These are phyloP conservation scores for Sebastiscus tertius DNA, from an alignment of 2,797 vertebrate genomes.

Conservation along the genomic window DNA sequence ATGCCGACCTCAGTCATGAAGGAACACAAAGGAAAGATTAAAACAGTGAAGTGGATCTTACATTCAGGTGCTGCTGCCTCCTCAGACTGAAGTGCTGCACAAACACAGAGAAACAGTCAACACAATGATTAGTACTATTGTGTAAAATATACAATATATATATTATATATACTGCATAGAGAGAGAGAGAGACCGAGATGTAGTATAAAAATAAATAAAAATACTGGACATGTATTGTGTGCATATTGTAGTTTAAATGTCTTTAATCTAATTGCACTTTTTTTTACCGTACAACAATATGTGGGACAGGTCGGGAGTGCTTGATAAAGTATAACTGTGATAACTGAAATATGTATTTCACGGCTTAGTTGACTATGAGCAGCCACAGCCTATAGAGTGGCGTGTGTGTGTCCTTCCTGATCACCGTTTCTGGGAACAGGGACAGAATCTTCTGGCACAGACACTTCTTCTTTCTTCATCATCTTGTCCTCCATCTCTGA, in stretches of 20 bases:
- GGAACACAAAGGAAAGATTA: neutral
- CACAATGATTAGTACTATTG: neutral
- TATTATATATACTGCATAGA: neutral
- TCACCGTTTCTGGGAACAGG: slow-evolving; percentile 4
- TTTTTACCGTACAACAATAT: neutral
- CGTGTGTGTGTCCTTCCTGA: neutral
- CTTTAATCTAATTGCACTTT: neutral
- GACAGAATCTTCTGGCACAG: neutral
- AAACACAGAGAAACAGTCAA: neutral
- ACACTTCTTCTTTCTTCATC: neutral
- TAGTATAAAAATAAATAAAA: too few species aligned
- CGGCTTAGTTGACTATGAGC: rapidly evolving
- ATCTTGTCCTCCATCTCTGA: neutral
- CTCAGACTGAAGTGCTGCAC: neutral
- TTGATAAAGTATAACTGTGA: neutral
- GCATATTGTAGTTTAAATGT: neutral
- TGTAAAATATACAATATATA: neutral
- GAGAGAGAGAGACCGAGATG: too few species aligned
- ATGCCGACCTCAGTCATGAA: neutral
- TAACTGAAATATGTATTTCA: neutral
- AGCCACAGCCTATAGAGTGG: neutral
- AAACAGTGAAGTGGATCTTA: neutral
- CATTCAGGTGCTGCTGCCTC: slow-evolving; percentile 1
- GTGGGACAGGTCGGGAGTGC: too few species aligned
- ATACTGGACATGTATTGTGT: too few species aligned